Base-by-base conservation (phyloP, 2,888 invertebrate genomes). In the Stegophylla sp. region DNA sequence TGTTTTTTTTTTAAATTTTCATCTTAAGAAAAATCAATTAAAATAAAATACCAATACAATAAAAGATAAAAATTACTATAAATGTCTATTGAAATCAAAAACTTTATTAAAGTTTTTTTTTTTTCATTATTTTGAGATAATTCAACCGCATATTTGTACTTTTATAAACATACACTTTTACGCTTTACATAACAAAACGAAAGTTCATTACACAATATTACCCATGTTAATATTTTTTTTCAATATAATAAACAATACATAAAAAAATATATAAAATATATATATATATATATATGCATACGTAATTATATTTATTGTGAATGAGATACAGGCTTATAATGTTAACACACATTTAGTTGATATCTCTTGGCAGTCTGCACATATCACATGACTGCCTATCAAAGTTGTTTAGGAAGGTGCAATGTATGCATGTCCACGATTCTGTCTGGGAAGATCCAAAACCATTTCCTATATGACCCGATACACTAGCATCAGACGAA, bases 371-470 rank as follows among this genome's bases (percentile, higher is more conserved):
- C 87, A 96, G 89, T 86, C 91, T 92, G 89, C 97, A 97, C 90
- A 97, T 96, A 88, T 97, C 97, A 89, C 97, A 97, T 84, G 90
- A 90, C 85, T 89, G 90, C 84, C 90, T 89, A 83, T 91, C 91
- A 83, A 92, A 89, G 83, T 91, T 90, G 89, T 98, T 98, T 86
- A 96, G 91, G 88, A 92, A 98, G 83, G 98, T 98, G 90, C 98
- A 98, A 86, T 95, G 93, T 84, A 91, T 90, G 87, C 98, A 98
- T 45, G 95, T 95, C 97, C 98, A 98, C 84, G 90, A 88, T 7
- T 88, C 86, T 82, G 88, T 88, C 73, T 86, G 87, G 1, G 87
- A 84, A n/a, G 83, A 76, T 83, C 84, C 82, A 61, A 84, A 76
- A 73, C 84, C 84, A 75, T 86, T 85, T 17, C 85, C 85, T 26